Evolutionary conservation across 2,888 invertebrate species (phyloP).

Genomic region (Ectemnius continuus): DNA sequence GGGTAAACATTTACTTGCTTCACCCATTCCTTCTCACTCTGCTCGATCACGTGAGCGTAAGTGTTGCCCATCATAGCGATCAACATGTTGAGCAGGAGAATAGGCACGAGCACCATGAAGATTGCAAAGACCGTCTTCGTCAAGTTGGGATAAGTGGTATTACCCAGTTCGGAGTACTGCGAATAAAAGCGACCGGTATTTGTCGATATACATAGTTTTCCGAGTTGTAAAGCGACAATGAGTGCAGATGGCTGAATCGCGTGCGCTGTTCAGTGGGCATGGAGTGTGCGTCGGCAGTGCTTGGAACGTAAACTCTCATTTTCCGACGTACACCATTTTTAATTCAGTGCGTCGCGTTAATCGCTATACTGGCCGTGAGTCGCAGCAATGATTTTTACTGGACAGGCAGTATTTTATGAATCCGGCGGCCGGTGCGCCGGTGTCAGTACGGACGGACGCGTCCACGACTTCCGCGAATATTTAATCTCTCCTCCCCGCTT

Average conservation of each 20-base stretch:
- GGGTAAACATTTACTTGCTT: constrained; percentile 84
- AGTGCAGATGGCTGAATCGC: not conserved
- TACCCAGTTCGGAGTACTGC: constrained; percentile 94
- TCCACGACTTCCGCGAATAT: constrained; percentile 29
- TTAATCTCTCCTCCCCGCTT: constrained; percentile 35
- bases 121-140: constrained; percentile 97
- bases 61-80: constrained; percentile 99
- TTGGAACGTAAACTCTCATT: constrained; percentile 41
- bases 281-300: not conserved
- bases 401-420: constrained; percentile 60
- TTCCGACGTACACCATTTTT: constrained; percentile 33
- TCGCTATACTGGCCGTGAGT: constrained; percentile 49
- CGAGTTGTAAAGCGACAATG: constrained; percentile 4
- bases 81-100: constrained; percentile 96
- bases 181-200: constrained; percentile 58
- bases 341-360: constrained; percentile 42
- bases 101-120: constrained; percentile 99
- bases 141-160: constrained; percentile 93
- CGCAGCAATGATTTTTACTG: constrained; percentile 64
- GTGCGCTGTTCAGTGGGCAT: not conserved
- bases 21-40: constrained; percentile 99
- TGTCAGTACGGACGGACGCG: constrained; percentile 32
- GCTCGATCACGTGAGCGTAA: constrained; percentile 97
- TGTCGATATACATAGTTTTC: not conserved
- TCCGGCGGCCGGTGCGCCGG: constrained; percentile 32